These are phyloP conservation scores for chimpanzee (Pan troglodytes) DNA, from an alignment of 2,113 vertebrate genomes.

Conservation along the genomic window DNA sequence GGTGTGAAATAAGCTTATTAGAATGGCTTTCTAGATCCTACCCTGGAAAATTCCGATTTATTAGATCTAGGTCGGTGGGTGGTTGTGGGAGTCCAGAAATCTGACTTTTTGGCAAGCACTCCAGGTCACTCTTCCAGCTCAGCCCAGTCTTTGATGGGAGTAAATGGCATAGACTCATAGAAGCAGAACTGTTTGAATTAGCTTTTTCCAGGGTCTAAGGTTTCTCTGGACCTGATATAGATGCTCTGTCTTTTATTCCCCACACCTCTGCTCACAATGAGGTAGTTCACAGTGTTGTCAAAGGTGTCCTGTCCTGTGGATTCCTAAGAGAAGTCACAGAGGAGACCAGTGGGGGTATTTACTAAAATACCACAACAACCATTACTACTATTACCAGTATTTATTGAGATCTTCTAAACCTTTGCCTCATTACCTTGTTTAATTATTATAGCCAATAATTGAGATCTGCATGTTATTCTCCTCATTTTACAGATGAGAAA, in stretches of 20 bases:
- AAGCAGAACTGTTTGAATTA: background rate
- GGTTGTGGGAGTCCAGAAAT: background rate
- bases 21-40: background rate
- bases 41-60: background rate
- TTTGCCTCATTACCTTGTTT: background rate
- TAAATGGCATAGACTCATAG: background rate
- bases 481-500: background rate
- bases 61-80: background rate
- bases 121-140: background rate
- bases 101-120: background rate
- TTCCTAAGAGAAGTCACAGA: background rate
- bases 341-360: background rate
- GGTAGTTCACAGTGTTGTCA: background rate
- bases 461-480: background rate
- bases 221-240: background rate
- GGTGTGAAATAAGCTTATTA: background rate
- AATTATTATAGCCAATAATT: background rate
- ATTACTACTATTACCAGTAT: background rate
- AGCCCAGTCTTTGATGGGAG: background rate
- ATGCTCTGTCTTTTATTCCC: background rate
- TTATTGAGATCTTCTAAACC: background rate
- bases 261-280: fast-evolving
- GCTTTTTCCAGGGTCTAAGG: background rate
- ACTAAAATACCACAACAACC: background rate
- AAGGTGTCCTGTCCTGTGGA: too few relatives aligned